Base-by-base conservation (phyloP, 2,888 invertebrate species). In the Caenorhabditis drosophilae region DNA sequence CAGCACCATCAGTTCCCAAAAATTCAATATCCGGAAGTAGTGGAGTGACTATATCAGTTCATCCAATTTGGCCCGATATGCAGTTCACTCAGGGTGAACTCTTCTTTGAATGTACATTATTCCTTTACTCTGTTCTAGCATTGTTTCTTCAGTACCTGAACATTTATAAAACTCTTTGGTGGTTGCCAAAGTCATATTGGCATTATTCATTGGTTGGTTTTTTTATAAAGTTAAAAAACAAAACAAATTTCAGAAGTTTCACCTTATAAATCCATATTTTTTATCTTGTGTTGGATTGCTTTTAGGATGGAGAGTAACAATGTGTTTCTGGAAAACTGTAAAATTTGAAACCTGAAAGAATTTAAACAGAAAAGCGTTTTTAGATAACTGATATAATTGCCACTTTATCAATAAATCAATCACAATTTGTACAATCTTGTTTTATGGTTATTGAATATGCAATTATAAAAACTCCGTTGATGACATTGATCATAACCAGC, bases 81-180 rank as follows among this genome's bases (percentile, higher is more conserved):
- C 70, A 70, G 36, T 67, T 62, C 41, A 68, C 68, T 1, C 76
- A 73, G 41, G 90, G 90, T 48, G 91, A 91, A 73, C 84, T 95
- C 46, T 86, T 90, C 50, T 95, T 93, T 86, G 95, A 96, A 85
- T 86, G 89, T 2, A 88, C 93, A 81, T 90, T 92, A 84, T 90
- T 93, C 84, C 85, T 90, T 12, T 92, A 92, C 83, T 90, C 90
- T 0, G 85, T 90, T 25, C 88, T 91, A 41, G 90, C 91, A 0
- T 89, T 92, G 22, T 84, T 89, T 53, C 87, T 95, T 55, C 97
- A 98, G 86, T 92, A 94, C 84, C 87, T 97, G 40, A 93, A 97
- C 86, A 88, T 97, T 35, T 97, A 97, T 84, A 89, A 93, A 75
- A 94, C 93, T 2, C 91, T 92, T 15, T 98, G 95, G 94, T 98